These are phyloP conservation scores for Eucera pruinosa DNA, from an alignment of 2,888 invertebrate genomes.

Conservation along the genomic window DNA sequence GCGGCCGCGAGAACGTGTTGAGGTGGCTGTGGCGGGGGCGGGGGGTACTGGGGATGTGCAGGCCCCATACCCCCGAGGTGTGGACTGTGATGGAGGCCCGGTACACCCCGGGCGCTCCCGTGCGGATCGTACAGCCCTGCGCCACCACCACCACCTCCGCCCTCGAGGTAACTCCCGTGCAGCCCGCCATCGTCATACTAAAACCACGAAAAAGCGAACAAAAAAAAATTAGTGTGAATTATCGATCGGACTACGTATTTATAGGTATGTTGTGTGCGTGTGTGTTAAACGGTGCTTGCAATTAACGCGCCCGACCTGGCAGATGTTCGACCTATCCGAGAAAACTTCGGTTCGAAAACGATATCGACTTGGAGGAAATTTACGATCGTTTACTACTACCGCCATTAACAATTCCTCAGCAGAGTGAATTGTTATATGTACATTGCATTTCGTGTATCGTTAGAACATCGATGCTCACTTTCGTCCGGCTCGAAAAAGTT, in stretches of 20 bases:
- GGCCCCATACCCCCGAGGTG: constrained; percentile 86
- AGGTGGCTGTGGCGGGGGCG: constrained; percentile 87
- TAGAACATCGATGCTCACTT: background rate
- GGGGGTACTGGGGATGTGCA: constrained; percentile 90
- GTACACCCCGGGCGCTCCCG: constrained; percentile 87
- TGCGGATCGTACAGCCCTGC: constrained; percentile 91
- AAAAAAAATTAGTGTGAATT: constrained; percentile 35
- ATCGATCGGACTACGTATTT: constrained; percentile 8
- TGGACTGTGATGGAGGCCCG: constrained; percentile 87
- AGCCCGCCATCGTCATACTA: constrained; percentile 97
- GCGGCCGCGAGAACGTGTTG: constrained; percentile 93
- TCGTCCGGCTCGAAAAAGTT: background rate
- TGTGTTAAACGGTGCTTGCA: background rate
- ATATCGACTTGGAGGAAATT: constrained; percentile 29
- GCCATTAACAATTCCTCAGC: background rate
- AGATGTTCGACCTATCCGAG: constrained; percentile 22
- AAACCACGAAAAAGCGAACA: constrained; percentile 67
- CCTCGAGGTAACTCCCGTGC: constrained; percentile 94
- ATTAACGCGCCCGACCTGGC: constrained; percentile 27
- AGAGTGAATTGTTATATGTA: background rate
- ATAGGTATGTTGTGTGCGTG: background rate
- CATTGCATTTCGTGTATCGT: too few relatives aligned
- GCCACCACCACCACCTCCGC: constrained; percentile 87
- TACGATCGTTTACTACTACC: constrained; percentile 2
- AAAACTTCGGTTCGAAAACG: background rate